Base-by-base conservation (phyloP, 2,113 vertebrate genomes). In the Embiotoca jacksoni region DNA sequence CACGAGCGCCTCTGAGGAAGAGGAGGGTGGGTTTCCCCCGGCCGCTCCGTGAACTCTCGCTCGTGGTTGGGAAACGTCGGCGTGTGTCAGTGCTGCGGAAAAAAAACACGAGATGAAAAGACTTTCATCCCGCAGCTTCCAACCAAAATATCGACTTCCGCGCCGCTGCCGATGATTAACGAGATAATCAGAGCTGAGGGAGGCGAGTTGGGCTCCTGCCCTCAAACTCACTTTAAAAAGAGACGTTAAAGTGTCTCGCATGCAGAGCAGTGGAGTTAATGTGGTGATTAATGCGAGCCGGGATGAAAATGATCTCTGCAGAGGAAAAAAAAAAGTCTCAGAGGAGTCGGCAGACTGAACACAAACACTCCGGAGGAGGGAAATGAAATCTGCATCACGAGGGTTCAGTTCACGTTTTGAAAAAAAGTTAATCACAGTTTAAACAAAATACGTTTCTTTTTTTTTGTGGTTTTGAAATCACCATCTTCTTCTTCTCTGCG, bases 141-240 rank as follows among this genome's bases (percentile, higher is more conserved):
- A 23, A 31, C 13, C 49, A 37, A 49, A 35, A 33, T 35, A 52
- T 4, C 3, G 6, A 3, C 11, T 50, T 53, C 30, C 37, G 58
- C 30, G 6, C 1, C 3, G 7, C 33, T 30, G 37, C 69, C 46
- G 46, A 33, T 73, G 78, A 78, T 81, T 73, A 81, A 85, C 78
- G 78, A 55, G 58, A 64, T 81, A 54, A 81, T 85, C 73, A 73
- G 44, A 16, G 71, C 49, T 1, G 3, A 41, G 75, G 58, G 70
- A 74, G 81, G 23, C 1, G 6, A 56, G 64, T 41, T 78, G 70
- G 59, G 64, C 47, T 55, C 11, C 30, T 6, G 56, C 76, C 65
- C 52, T 54, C 55, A 75, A 65, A 47, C 54, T 39, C 36, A 14
- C 49, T 62, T 56, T 41, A 44, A 60, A 23, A 76, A 73, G 60